Percentiles rank a stretch among this genome's conserved stretches.
phyloP scores from a whole-genome alignment of 1,140 invertebrate species.

The Cephus cinctus region DNA sequence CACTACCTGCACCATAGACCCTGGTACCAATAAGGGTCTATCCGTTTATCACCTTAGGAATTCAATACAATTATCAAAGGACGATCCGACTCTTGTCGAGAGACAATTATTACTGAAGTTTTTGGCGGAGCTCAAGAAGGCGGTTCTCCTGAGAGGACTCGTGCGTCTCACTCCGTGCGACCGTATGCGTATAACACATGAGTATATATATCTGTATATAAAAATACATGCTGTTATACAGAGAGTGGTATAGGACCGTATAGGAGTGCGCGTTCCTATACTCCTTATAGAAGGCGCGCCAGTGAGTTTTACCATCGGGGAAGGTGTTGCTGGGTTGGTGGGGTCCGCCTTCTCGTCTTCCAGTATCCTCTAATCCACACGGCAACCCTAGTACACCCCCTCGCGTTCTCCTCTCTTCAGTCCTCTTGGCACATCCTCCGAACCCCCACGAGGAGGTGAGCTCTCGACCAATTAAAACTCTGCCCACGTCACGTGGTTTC shows the following conservation, averaged over 20 bases:
- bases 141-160: slow-evolving; percentile 24
- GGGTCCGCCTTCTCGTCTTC: slow-evolving; percentile 50
- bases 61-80: no score
- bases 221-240: no score
- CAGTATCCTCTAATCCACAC: slow-evolving; percentile 42
- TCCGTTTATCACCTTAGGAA: no score
- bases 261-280: slow-evolving; percentile 20
- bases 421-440: slow-evolving; percentile 20
- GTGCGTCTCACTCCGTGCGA: neutral
- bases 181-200: neutral
- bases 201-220: no score
- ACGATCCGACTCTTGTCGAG: slow-evolving; percentile 44
- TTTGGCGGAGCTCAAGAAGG: no score
- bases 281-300: slow-evolving; percentile 8
- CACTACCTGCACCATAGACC: no score
- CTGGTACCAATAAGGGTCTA: no score
- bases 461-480: slow-evolving; percentile 54
- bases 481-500: slow-evolving; percentile 46
- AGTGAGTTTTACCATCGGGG: slow-evolving; percentile 35
- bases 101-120: slow-evolving; percentile 59
- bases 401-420: slow-evolving; percentile 14
- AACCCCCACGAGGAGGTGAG: slow-evolving; percentile 18
- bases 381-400: slow-evolving; percentile 37
- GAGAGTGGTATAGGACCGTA: slow-evolving; percentile 13
- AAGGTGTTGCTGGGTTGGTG: slow-evolving; percentile 53